Base-by-base conservation (phyloP, 2,888 invertebrate species). In the Spilarctia lutea region DNA sequence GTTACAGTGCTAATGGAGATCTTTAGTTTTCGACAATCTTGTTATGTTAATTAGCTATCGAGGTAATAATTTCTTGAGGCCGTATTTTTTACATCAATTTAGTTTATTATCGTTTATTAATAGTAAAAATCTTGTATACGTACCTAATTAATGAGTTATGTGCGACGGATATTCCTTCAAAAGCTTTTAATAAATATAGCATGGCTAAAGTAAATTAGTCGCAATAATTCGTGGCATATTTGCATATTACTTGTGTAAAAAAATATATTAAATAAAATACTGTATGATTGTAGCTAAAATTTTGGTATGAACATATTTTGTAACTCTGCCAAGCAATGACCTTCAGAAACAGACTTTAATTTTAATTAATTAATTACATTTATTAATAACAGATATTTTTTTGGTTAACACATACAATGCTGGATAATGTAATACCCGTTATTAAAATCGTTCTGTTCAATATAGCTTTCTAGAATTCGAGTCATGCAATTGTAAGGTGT, bases 381-480 rank as follows among this genome's bases (percentile, higher is more conserved):
- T 48, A 56, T 56, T 24, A 52, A 8, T 79, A 78, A 77, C 71
- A 77, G 74, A 79, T 75, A 72, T 75, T 13, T 80, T 81, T 82
- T 83, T 27, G 16, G 35, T 45, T 45, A 18, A 30, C 27, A 76
- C 81, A 66, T 72, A 65, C 66, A 76, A 75, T 77, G 76, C 80
- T 79, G 79, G 75, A 76, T 76, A 77, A 78, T 76, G 76, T 80
- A 79, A 85, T 81, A 83, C 78, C 78, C 85, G 83, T 87, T 86
- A 89, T 88, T 90, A 86, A 87, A 86, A 89, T 89, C 85, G 85
- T 86, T 87, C 86, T 85, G 83, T 87, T 84, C 86, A 82, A 90
- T 89, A 92, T 92, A 91, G 91, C 94, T 95, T 94, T 95, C 94
- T 95, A 95, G 94, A 94, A 95, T 95, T 94, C 93, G 88, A 94